Evolutionary conservation across 2,888 invertebrate species (phyloP).

Genomic region (Drosophila melanosoma): DNA sequence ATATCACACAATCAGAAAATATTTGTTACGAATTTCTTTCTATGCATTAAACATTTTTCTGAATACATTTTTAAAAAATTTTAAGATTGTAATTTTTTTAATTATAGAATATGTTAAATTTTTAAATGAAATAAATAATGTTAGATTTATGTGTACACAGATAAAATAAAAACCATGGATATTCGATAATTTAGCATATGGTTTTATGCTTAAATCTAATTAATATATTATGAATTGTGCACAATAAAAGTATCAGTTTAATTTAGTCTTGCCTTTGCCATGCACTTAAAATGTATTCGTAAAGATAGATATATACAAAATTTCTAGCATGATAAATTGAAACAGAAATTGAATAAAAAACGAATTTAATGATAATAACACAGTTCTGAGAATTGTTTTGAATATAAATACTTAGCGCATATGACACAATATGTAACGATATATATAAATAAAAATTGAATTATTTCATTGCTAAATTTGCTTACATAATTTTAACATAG

Average conservation of each 20-base stretch:
- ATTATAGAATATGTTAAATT: background rate
- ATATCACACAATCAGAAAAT: background rate
- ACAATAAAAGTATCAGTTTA: background rate
- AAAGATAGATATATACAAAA: background rate
- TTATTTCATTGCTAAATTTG: background rate
- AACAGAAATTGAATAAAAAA: background rate
- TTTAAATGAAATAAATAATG: background rate
- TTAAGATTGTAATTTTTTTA: background rate
- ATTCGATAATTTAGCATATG: background rate
- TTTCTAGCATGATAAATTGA: background rate
- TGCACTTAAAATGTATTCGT: background rate
- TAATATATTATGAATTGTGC: background rate
- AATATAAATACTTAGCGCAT: background rate
- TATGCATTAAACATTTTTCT: background rate
- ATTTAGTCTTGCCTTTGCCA: background rate
- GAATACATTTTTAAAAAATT: too few species aligned
- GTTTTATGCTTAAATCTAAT: background rate
- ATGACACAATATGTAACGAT: background rate
- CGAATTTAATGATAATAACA: background rate
- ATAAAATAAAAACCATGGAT: too few species aligned
- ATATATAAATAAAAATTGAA: background rate
- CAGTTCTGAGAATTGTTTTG: background rate
- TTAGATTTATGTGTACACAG: background rate
- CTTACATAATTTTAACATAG: background rate
- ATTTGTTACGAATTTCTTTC: background rate